A percentile compares a stretch with the other conserved stretches of the same genome.
phyloP scores from a whole-genome alignment of 2,888 invertebrate species.

The Oscheius sp. region DNA sequence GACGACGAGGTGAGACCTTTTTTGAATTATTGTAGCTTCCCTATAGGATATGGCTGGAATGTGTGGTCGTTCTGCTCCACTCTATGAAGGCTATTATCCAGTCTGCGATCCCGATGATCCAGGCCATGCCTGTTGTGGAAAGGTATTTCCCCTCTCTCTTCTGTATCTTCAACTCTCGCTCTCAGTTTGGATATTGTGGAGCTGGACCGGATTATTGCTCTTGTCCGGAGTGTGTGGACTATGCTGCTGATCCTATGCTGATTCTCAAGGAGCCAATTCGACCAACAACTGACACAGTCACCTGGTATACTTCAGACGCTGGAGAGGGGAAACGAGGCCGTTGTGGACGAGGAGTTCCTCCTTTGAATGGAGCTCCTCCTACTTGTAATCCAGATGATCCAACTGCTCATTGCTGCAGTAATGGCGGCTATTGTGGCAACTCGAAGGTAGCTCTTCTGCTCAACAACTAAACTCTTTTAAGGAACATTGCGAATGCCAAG shows the following conservation, averaged over 20 bases:
- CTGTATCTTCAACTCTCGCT: not conserved
- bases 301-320: constrained; percentile 62
- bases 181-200: constrained; percentile 67
- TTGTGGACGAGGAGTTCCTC: constrained; percentile 59
- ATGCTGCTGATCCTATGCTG: constrained; percentile 58
- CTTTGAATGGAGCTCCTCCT: constrained; percentile 50
- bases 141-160: too few species aligned
- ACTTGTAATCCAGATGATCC: constrained; percentile 65
- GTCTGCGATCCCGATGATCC: constrained; percentile 70
- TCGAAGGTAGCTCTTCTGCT: constrained; percentile 46
- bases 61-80: constrained; percentile 68
- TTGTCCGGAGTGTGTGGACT: constrained; percentile 67
- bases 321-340: constrained; percentile 63
- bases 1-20: constrained; percentile 50
- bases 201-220: constrained; percentile 66
- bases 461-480: constrained; percentile 18
- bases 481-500: constrained; percentile 66
- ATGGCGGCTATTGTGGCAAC: constrained; percentile 64
- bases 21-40: too few species aligned
- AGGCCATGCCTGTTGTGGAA: constrained; percentile 69
- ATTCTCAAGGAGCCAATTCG: constrained; percentile 63
- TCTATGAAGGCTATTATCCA: constrained; percentile 68
- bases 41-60: constrained; percentile 63
- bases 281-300: constrained; percentile 48
- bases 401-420: constrained; percentile 60